Evolutionary conservation across 2,888 invertebrate genomes (phyloP).

Genomic region (Papilio gigon): DNA sequence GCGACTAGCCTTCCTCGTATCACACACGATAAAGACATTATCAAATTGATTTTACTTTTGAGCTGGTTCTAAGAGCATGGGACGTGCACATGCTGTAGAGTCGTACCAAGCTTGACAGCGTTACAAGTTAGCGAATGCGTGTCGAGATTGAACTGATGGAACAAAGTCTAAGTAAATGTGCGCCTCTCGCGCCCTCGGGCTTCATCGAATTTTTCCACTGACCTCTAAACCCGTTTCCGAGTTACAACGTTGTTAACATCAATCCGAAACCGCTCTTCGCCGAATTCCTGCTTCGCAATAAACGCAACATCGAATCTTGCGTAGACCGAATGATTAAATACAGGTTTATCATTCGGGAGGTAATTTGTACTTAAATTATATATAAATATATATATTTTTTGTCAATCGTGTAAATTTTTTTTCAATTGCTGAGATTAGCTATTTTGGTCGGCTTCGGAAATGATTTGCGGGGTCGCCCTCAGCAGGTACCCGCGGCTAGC

Average conservation of each 20-base stretch:
- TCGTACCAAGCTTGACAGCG: background rate
- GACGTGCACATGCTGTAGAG: background rate
- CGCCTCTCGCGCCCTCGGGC: background rate
- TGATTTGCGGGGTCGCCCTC: conserved; percentile 11
- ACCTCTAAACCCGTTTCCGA: conserved; percentile 40
- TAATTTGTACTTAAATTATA: background rate
- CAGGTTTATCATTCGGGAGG: background rate
- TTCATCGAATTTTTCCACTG: conserved; percentile 34
- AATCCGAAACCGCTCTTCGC: conserved; percentile 11
- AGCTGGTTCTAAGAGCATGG: background rate
- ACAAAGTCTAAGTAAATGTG: conserved; percentile 14
- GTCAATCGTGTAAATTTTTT: background rate
- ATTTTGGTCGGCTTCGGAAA: background rate
- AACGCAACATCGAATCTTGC: conserved; percentile 10
- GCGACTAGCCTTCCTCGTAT: conserved; percentile 73
- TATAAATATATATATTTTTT: background rate
- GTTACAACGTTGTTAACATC: conserved; percentile 23
- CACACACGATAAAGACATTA: conserved; percentile 45
- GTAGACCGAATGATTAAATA: background rate
- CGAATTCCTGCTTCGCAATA: conserved; percentile 16
- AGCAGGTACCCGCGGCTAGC: background rate
- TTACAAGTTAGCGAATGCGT: background rate
- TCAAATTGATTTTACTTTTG: conserved; percentile 37
- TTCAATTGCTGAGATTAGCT: background rate
- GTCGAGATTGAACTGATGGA: background rate